Base-by-base conservation (phyloP, 1,140 invertebrate genomes). In the Pteromalus puparum region DNA sequence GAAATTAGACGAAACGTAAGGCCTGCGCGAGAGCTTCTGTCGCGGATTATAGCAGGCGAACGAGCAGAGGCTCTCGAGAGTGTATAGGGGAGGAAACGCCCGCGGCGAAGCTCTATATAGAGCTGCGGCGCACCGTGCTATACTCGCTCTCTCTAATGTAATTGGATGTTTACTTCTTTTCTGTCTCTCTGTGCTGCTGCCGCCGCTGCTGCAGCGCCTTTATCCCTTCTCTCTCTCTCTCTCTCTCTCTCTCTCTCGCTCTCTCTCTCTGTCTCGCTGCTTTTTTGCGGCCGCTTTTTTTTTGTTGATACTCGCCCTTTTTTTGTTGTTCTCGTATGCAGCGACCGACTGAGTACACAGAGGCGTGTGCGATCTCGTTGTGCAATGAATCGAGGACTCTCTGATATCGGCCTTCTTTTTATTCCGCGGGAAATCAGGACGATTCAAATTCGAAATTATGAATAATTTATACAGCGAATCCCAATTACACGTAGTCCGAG, bases 141-240 rank as follows among this genome's bases (percentile, higher is more conserved):
- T 13, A 67, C 77, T 15, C n/a, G 46, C 67, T 70, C 67, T 26
- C 82, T 84, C 82, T 84, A 84, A 84, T 84, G 76, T 84, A 84
- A 84, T 84, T 84, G 76, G 82, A 84, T 84, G 76, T 84, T 79
- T 83, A 78, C 75, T 83, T 83, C 75, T 82, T 76, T 82, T 82
- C 48, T 75, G 38, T 72, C 18, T 53, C 21, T 81, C 30, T 67
- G 30, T 38, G 53, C 53, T 48, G 46, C 15, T 18, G 46, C 46
- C 3, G 13, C 46, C 13, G 15, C 46, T 15, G 46, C 2, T 61
- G 53, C 53, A 61, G 53, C 53, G 53, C 53, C 74, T 76, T 48
- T 28, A 46, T 28, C 74, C 24, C 18, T 76, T 48, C 74, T n/a
- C 2, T n/a, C n/a, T n/a, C n/a, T n/a, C n/a, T n/a, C n/a, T n/a